Conservation (phyloP, 1,140 invertebrate species). For the Adelges cooleyi region DNA sequence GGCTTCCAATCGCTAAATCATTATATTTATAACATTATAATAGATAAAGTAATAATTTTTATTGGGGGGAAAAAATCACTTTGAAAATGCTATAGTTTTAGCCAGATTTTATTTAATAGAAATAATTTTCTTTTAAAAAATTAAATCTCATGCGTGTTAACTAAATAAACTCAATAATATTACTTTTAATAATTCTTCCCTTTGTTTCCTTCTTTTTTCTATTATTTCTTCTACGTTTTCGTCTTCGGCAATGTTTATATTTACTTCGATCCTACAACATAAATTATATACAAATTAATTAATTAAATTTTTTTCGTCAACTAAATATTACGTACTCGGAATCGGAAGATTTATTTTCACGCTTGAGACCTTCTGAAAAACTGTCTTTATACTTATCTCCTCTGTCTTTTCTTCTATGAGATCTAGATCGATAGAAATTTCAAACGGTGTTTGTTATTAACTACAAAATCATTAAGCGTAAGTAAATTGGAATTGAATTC, state of each 20-base stretch:
- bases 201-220: constrained; percentile 72
- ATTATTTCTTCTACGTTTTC: constrained; percentile 92
- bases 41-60: too few relatives aligned
- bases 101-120: too few relatives aligned
- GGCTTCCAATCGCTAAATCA: constrained; percentile 14
- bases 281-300: too few relatives aligned
- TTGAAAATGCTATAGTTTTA: too few relatives aligned
- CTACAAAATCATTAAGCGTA: too few relatives aligned
- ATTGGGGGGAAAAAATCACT: too few relatives aligned
- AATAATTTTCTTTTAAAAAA: too few relatives aligned
- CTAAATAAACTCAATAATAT: constrained; percentile 27
- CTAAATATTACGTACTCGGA: constrained; percentile 43
- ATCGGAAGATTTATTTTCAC: constrained; percentile 48
- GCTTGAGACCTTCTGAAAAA: constrained; percentile 65
- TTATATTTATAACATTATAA: background rate
- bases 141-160: too few relatives aligned
- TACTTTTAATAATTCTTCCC: constrained; percentile 79
- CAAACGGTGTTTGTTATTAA: too few relatives aligned
- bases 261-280: constrained; percentile 37
- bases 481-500: background rate
- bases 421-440: constrained; percentile 12
- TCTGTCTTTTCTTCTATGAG: constrained; percentile 24
- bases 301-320: too few relatives aligned
- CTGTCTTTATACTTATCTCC: constrained; percentile 65
- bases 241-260: constrained; percentile 78